Evolutionary conservation across 2,888 invertebrate species (phyloP).

Genomic region (Eristalis pertinax): DNA sequence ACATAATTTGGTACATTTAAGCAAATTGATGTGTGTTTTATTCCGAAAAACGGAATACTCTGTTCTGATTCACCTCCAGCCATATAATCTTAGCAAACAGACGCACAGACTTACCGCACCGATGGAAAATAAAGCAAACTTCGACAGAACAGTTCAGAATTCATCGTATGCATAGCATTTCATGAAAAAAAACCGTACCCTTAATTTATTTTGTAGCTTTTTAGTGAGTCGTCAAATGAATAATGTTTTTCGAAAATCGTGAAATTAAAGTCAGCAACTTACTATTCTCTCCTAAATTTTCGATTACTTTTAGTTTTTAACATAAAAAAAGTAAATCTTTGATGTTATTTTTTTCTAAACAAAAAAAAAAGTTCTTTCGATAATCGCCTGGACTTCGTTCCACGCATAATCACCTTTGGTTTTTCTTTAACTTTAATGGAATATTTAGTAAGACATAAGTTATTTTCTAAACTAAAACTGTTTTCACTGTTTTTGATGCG

Average conservation of each 20-base stretch:
- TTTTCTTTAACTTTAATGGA: conserved; percentile 70
- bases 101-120: too few relatives aligned
- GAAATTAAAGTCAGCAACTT: conserved; percentile 32
- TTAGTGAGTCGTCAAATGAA: conserved; percentile 14
- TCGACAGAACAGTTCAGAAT: background rate
- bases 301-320: conserved; percentile 44
- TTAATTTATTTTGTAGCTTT: conserved; percentile 15
- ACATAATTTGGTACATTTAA: too few relatives aligned
- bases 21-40: too few relatives aligned
- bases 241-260: conserved; percentile 34
- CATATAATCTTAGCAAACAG: too few relatives aligned
- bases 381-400: conserved; percentile 49
- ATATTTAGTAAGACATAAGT: conserved; percentile 69
- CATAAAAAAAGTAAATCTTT: conserved; percentile 37
- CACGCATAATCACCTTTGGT: conserved; percentile 59
- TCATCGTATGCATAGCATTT: background rate
- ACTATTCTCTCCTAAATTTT: conserved; percentile 50
- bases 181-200: background rate
- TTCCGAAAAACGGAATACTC: too few relatives aligned
- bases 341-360: background rate
- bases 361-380: conserved; percentile 45
- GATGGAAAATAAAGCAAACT: background rate
- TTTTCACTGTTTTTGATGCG: conserved; percentile 66
- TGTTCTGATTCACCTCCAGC: background rate
- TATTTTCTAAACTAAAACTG: conserved; percentile 69